Evolutionary conservation across 2,797 vertebrate genomes (phyloP), one percentile per base, ranked within the genome.

Genomic region (Lepidocolaptes lacrymiger): DNA sequence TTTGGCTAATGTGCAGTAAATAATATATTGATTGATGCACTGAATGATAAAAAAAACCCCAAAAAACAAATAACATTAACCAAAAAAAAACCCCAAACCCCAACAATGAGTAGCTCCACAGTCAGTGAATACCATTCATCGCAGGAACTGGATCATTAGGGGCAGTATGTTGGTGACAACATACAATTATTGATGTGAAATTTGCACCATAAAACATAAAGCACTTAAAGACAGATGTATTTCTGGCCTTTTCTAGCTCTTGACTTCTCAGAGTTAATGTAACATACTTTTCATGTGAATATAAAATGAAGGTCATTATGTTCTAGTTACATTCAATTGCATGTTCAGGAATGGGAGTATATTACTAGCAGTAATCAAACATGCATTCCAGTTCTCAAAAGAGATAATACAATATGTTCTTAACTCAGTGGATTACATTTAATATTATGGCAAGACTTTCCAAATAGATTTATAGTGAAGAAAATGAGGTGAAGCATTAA

Each of bases 401-500:
- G 61, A 86, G 34, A 68, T 30, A 87, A 63, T 82, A 69, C 18
- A 58, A 30, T 59, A 55, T 28, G 7, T 75, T 84, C 43, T 82
- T 88, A 89, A 87, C n/a, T 85, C 68, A 52, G 23, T 34, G 27
- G 24, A 59, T 89, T 52, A 49, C 24, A 79, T 78, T 20, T 82
- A 75, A 86, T 23, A 6, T 19, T 74, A 20, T 48, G 11, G 27
- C 20, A 95, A 90, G 61, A 32, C 48, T 89, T 88, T 81, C 22
- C 12, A 66, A 71, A 54, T 6, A 66, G 68, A 74, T 91, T 88
- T 68, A 58, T 69, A 72, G 32, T 52, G 73, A 74, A 71, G 26
- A 81, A 93, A 85, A 92, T 73, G 49, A 88, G 48, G 55, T 88
- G 63, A 95, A 26, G 6, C 43, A 86, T 69, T 80, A 85, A 66